Conservation (phyloP, 2,888 invertebrate species). For the Cheilosia variabilis region DNA sequence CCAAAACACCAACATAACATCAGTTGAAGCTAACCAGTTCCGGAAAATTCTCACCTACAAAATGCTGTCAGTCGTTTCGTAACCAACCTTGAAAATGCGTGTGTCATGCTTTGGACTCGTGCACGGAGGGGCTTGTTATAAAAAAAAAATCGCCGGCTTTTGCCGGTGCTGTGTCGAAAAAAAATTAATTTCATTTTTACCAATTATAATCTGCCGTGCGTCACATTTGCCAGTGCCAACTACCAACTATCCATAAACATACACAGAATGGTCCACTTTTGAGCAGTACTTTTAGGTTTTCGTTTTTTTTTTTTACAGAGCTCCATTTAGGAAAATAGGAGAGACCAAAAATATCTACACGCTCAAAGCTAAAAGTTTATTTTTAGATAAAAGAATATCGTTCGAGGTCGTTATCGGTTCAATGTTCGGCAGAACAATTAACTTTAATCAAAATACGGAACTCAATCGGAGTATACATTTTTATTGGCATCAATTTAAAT, state of each 20-base stretch:
- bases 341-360: neutral
- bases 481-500: neutral
- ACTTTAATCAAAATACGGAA: conserved; percentile 1
- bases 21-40: neutral
- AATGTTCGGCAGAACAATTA: neutral
- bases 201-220: neutral
- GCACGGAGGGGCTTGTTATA: neutral
- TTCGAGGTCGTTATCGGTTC: neutral
- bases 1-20: neutral
- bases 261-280: neutral
- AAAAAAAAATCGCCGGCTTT: neutral
- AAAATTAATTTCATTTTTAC: too few species aligned
- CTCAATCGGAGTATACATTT: neutral
- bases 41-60: neutral
- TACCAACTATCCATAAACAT: neutral
- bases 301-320: too few species aligned
- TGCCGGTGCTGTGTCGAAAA: neutral
- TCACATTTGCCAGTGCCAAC: neutral
- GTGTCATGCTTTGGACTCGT: neutral
- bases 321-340: too few species aligned
- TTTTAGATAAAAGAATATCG: neutral
- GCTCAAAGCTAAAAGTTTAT: neutral
- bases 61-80: neutral
- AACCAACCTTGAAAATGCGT: neutral
- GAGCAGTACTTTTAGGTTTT: neutral